A percentile compares a stretch with the other conserved stretches of the same genome.
Evolutionary conservation across 2,797 vertebrate species (phyloP).

Genomic region (Gambusia yucatana): DNA sequence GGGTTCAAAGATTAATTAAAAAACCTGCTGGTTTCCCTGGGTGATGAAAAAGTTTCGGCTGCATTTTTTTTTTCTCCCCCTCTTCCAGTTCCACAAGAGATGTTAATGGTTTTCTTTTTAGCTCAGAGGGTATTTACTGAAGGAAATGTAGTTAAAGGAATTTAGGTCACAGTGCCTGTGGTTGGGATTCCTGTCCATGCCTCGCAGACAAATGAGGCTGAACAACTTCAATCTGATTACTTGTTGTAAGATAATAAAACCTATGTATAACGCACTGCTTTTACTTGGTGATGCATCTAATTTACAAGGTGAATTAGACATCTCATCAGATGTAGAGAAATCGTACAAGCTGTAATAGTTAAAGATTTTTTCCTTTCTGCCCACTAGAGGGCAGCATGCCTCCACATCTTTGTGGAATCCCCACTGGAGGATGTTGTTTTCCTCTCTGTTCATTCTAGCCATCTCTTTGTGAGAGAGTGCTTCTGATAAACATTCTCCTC

Average conservation of each 20-base stretch:
- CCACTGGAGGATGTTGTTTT: slow-evolving; percentile 59
- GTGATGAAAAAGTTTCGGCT: slow-evolving; percentile 55
- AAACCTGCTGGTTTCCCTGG: slow-evolving; percentile 65
- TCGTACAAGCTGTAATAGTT: slow-evolving; percentile 22
- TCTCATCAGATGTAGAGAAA: slow-evolving; percentile 13
- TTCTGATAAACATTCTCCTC: slow-evolving; percentile 79
- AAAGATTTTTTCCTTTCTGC: slow-evolving; percentile 4
- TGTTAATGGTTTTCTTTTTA: slow-evolving; percentile 56
- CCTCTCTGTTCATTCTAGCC: slow-evolving; percentile 61
- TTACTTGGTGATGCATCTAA: slow-evolving; percentile 34
- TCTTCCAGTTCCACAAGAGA: slow-evolving; percentile 42
- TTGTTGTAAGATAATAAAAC: slow-evolving; percentile 34
- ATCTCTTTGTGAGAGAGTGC: slow-evolving; percentile 78
- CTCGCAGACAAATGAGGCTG: slow-evolving; percentile 49
- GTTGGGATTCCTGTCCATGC: slow-evolving; percentile 53
- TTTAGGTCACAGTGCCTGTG: slow-evolving; percentile 69
- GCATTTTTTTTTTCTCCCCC: slow-evolving; percentile 18
- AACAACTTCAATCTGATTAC: slow-evolving; percentile 51
- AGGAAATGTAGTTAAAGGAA: slow-evolving; percentile 66
- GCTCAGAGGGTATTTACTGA: slow-evolving; percentile 62
- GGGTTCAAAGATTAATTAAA: slow-evolving; percentile 81
- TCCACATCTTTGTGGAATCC: slow-evolving; percentile 54
- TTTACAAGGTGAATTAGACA: slow-evolving; percentile 48
- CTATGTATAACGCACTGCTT: slow-evolving; percentile 24
- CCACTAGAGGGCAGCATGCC: slow-evolving; percentile 83